Evolutionary conservation across 1,140 invertebrate species (phyloP).

Genomic region (Diachasmimorpha longicaudata): DNA sequence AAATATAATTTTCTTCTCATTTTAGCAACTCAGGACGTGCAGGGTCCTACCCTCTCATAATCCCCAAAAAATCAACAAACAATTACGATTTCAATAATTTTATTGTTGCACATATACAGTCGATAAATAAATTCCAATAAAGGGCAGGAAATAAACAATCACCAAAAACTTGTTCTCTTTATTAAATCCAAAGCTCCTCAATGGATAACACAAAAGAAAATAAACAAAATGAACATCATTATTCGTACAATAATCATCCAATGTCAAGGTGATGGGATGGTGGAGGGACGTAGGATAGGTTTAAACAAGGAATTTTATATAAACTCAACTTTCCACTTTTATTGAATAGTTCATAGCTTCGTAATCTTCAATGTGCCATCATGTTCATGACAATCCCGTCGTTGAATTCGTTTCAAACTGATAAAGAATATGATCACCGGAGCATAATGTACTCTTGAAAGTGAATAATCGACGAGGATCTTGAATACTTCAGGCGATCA

Average conservation of each 20-base stretch:
- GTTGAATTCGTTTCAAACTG: conserved; percentile 46
- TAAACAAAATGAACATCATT: neutral
- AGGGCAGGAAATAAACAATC: neutral
- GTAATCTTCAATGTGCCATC: conserved; percentile 21
- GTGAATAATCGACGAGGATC: conserved; percentile 19
- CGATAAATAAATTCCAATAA: neutral
- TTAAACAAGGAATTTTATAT: neutral
- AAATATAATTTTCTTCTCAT: neutral
- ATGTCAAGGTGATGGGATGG: conserved; percentile 47
- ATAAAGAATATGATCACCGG: conserved; percentile 61
- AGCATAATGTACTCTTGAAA: neutral
- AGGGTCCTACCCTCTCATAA: neutral
- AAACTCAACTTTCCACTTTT: conserved; percentile 16
- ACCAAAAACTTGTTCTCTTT: neutral
- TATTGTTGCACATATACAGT: too few species aligned
- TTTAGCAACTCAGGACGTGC: neutral
- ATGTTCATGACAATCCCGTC: conserved; percentile 32
- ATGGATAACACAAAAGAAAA: neutral
- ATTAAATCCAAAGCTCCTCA: neutral
- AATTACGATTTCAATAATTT: too few species aligned
- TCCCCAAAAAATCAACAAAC: neutral
- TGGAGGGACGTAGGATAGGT: conserved; percentile 50
- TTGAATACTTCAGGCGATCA: conserved; percentile 34
- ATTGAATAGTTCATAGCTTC: conserved; percentile 10
- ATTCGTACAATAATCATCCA: conserved; percentile 26